These are phyloP conservation scores for Sebastiscus tertius DNA, from an alignment of 2,797 vertebrate species.

Conservation along the genomic window DNA sequence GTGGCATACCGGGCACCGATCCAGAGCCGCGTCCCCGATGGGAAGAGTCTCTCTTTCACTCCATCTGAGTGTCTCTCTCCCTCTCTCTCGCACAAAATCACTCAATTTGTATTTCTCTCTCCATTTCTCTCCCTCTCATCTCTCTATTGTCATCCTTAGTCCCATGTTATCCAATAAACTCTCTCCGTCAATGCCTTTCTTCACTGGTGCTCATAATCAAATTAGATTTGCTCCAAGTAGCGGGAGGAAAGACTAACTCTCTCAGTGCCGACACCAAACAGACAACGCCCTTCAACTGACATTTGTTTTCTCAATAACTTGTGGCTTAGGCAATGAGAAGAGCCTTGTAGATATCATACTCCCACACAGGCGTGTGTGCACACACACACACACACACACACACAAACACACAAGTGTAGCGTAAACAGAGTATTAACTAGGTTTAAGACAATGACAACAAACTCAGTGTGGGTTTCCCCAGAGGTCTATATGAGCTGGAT, in stretches of 20 bases:
- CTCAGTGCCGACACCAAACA: constrained; percentile 65
- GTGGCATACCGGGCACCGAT: constrained; percentile 61
- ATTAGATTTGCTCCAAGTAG: constrained; percentile 78
- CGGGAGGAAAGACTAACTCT: constrained; percentile 62
- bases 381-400: neutral
- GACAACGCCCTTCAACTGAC: constrained; percentile 82
- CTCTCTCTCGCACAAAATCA: constrained; percentile 46
- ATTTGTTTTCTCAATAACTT: constrained; percentile 82
- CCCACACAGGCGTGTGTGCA: constrained; percentile 1
- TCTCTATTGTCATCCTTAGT: constrained; percentile 47
- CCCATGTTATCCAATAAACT: constrained; percentile 60
- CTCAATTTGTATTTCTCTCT: constrained; percentile 50
- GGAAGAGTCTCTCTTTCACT: constrained; percentile 52
- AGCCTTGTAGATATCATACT: constrained; percentile 66
- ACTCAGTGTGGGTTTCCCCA: constrained; percentile 42
- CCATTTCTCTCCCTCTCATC: constrained; percentile 48
- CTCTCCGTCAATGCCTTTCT: constrained; percentile 44
- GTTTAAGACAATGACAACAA: constrained; percentile 61
- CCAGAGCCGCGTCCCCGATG: constrained; percentile 51
- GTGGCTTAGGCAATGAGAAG: constrained; percentile 68
- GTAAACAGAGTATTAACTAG: constrained; percentile 64
- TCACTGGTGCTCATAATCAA: constrained; percentile 72
- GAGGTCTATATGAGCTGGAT: constrained; percentile 38
- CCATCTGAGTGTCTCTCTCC: constrained; percentile 24
- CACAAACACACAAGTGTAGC: constrained; percentile 1